phyloP scores from a whole-genome alignment of 2,888 invertebrate genomes.

The Eurytoma californica region DNA sequence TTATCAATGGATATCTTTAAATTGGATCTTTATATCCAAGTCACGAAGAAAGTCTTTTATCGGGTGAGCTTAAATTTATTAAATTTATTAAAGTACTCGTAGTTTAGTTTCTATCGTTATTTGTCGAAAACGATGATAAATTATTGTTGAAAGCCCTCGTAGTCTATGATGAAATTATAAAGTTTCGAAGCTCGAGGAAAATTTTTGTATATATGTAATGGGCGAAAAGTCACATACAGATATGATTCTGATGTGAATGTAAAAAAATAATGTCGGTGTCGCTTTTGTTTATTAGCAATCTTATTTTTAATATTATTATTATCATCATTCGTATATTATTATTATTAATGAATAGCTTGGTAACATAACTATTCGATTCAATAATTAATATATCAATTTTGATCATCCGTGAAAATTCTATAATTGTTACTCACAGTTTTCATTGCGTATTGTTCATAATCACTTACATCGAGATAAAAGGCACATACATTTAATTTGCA shows the following conservation, averaged over 20 bases:
- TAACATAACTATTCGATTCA: neutral
- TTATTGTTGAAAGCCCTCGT: slow-evolving; percentile 46
- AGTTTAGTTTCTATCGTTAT: slow-evolving; percentile 11
- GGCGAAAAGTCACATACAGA: slow-evolving; percentile 13
- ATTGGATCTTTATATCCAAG: neutral
- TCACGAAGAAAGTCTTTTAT: neutral
- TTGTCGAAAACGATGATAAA: slow-evolving; percentile 27
- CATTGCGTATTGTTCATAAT: no score
- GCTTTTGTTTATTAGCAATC: slow-evolving; percentile 42
- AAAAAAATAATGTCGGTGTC: slow-evolving; percentile 38
- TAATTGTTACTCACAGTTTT: no score
- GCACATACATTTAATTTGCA: no score
- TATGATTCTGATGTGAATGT: slow-evolving; percentile 27
- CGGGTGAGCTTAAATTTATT: neutral
- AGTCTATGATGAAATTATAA: slow-evolving; percentile 27
- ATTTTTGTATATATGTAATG: slow-evolving; percentile 39
- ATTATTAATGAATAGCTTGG: slow-evolving; percentile 20
- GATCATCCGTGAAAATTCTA: no score
- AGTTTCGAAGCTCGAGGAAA: slow-evolving; percentile 40
- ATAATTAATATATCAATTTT: slow-evolving; percentile 10
- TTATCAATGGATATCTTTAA: neutral
- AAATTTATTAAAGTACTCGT: neutral
- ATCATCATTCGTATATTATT: slow-evolving; percentile 22
- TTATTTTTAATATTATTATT: slow-evolving; percentile 26
- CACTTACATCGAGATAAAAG: no score